These are phyloP conservation scores for Mythimna impura DNA, from an alignment of 2,888 invertebrate genomes.

Conservation along the genomic window DNA sequence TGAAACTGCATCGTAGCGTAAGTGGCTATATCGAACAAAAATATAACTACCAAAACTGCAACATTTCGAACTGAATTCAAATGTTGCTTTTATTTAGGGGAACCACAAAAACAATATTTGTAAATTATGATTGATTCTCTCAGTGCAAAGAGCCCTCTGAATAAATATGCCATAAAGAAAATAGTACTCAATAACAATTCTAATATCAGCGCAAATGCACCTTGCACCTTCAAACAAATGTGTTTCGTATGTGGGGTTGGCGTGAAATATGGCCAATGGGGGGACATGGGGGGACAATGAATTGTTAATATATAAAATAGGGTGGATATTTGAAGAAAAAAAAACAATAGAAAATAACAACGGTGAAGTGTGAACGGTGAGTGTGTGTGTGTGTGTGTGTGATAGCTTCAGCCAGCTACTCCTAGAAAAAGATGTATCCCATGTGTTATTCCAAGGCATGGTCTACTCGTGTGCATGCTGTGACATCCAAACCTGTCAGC, in stretches of 20 bases:
- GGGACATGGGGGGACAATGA: slow-evolving; percentile 56
- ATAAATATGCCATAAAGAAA: slow-evolving; percentile 76
- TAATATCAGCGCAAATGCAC: slow-evolving; percentile 70
- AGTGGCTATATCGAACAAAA: neutral
- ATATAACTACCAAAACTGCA: slow-evolving; percentile 9
- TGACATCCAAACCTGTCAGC: no score
- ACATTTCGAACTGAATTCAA: neutral
- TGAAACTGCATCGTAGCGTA: slow-evolving; percentile 15
- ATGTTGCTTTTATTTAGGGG: slow-evolving; percentile 43
- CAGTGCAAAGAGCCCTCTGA: slow-evolving; percentile 66
- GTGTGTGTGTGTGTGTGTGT: no score
- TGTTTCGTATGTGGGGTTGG: slow-evolving; percentile 65
- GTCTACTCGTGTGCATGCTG: no score
- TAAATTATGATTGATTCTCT: slow-evolving; percentile 57
- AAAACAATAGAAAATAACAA: neutral
- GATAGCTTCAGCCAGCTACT: no score
- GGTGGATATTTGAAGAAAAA: slow-evolving; percentile 14
- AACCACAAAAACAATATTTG: slow-evolving; percentile 46
- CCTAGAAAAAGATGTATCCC: no score
- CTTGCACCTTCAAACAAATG: slow-evolving; percentile 69
- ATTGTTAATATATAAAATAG: slow-evolving; percentile 34
- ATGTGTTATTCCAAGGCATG: no score
- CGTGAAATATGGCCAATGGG: slow-evolving; percentile 64
- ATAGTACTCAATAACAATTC: slow-evolving; percentile 77
- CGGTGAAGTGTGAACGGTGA: neutral